Evolutionary conservation across 2,888 invertebrate species (phyloP).

Genomic region (Darwinula stevensoni): DNA sequence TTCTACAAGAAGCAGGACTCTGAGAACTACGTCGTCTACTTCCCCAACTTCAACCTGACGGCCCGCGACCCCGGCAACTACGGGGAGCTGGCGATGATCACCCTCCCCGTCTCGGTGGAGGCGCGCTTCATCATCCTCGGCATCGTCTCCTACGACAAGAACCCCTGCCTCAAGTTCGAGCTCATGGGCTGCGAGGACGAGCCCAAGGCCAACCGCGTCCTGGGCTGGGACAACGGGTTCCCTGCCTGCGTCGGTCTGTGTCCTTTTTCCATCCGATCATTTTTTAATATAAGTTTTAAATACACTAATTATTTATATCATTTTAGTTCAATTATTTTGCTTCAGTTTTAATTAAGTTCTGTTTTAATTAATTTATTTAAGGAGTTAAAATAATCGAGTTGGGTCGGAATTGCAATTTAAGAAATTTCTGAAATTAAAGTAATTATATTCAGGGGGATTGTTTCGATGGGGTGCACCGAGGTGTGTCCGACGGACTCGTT

Average conservation of each 20-base stretch:
- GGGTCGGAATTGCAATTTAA: too few relatives aligned
- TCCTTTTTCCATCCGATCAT: background rate
- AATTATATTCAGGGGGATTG: too few relatives aligned
- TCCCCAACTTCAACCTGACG: constrained; percentile 79
- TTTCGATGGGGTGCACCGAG: too few relatives aligned
- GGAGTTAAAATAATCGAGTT: too few relatives aligned
- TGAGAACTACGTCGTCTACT: constrained; percentile 86
- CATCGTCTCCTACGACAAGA: constrained; percentile 86
- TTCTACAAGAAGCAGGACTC: constrained; percentile 83
- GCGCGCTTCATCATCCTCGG: constrained; percentile 73
- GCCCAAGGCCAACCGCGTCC: constrained; percentile 41
- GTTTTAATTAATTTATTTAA: too few relatives aligned
- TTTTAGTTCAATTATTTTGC: too few relatives aligned
- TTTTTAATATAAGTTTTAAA: constrained; percentile 5
- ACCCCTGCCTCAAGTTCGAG: constrained; percentile 83
- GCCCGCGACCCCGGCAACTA: constrained; percentile 89
- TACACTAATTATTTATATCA: too few relatives aligned
- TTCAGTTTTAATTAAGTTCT: too few relatives aligned
- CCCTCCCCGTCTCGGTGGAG: constrained; percentile 68
- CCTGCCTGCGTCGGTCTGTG: constrained; percentile 57
- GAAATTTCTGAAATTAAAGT: too few relatives aligned
- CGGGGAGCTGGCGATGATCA: constrained; percentile 84
- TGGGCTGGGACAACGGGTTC: constrained; percentile 74
- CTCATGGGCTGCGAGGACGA: constrained; percentile 73
- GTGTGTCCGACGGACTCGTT: too few relatives aligned